Base-by-base conservation (phyloP, 37 sponge, comb jelly and placozoan species). In the Axinella damicornis region DNA sequence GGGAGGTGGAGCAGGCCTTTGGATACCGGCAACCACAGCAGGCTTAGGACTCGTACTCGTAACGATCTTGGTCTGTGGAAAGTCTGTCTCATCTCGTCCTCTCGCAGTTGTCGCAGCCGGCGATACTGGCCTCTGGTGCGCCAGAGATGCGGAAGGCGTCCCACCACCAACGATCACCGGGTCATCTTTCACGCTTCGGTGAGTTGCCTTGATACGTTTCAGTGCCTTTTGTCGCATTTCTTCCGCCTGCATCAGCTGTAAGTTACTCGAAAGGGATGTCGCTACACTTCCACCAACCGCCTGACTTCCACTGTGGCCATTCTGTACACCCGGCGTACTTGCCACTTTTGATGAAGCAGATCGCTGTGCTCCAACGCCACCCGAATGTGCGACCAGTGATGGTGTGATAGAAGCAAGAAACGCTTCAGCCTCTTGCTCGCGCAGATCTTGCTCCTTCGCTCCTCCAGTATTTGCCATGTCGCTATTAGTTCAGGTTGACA, bases 371-470 rank as follows among this genome's bases (percentile, higher is more conserved):
- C 2, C 5, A 22, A 24, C 41, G 56, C 58, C 35, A 34, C 73
- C 9, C 11, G 85, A 39, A 22, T 35, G 27, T 9, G 73, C 62
- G 25, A 58, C 31, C 14, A 88, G 33, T 0, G 57, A 61, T 1
- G 90, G 90, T 2, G 79, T 40, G 41, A 90, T 39, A 15, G 80
- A 33, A 17, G 74, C 52, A 0, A 90, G 75, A 31, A 73, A 90
- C 24, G 79, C 85, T 13, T 77, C 85, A 19, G 90, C 90, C 66
- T 90, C 90, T 65, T 69, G 71, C 68, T 90, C 90, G 12, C 85
- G 53, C 57, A 69, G 57, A 35, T 66, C 37, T 0, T 63, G 37
- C 38, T 85, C 85, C 14, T 60, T 54, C 5, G 61, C 85, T 39
- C 77, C 78, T 20, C 35, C 52, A 16, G 76, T 46, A 9, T 46